A percentile compares a stretch with the other conserved stretches of the same genome.
Evolutionary conservation across 1,140 invertebrate genomes (phyloP).

Genomic region (Drosophila kanapiae): DNA sequence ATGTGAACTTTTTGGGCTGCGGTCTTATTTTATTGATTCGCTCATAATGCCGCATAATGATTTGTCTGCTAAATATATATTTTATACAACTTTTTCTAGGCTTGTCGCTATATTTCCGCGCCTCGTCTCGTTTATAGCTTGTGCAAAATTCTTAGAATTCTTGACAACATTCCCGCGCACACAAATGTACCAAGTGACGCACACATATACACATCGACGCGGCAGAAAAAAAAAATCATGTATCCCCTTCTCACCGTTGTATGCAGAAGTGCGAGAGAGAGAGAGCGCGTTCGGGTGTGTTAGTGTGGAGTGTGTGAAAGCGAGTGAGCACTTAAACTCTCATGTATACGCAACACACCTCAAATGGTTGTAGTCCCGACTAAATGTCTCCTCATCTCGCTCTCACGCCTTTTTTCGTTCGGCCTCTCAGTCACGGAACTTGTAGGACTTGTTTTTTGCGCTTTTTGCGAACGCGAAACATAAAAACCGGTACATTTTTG

Average conservation of each 20-base stretch:
- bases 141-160: conserved; percentile 81
- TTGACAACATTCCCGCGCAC: conserved; percentile 80
- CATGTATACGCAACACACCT: conserved; percentile 70
- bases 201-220: conserved; percentile 40
- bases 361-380: conserved; percentile 67
- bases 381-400: conserved; percentile 36
- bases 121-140: conserved; percentile 43
- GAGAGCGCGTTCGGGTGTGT: conserved; percentile 13
- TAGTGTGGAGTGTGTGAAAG: conserved; percentile 25
- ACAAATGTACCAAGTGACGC: conserved; percentile 29
- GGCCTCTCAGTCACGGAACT: conserved; percentile 52
- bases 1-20: conserved; percentile 22
- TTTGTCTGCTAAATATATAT: conserved; percentile 1
- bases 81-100: conserved; percentile 4
- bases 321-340: conserved; percentile 53
- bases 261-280: conserved; percentile 47
- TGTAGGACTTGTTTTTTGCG: conserved; percentile 78
- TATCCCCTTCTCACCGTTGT: conserved; percentile 34
- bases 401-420: conserved; percentile 31
- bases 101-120: conserved; percentile 25
- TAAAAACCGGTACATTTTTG: conserved; percentile 78
- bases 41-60: conserved; percentile 8
- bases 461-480: conserved; percentile 66
- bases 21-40: conserved; percentile 3
- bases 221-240: conserved; percentile 35